Evolutionary conservation across 2,113 vertebrate genomes (phyloP).

Genomic region (Semicossyphus pulcher): DNA sequence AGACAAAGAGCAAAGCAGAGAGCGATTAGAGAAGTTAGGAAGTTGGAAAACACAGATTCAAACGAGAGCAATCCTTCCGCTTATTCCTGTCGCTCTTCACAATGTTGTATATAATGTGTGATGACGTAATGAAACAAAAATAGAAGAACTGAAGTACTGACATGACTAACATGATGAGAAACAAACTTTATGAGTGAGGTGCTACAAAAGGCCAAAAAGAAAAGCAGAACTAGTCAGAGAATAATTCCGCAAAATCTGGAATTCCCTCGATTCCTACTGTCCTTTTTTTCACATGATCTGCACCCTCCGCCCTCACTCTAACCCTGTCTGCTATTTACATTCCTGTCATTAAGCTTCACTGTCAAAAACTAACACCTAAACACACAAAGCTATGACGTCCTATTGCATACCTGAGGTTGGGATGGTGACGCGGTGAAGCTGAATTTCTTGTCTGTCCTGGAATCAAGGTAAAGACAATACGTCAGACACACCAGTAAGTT

Average conservation of each 20-base stretch:
- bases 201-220: not conserved
- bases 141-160: too few relatives aligned
- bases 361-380: not conserved
- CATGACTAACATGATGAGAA: too few relatives aligned
- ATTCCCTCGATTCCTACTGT: not conserved
- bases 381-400: not conserved
- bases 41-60: not conserved
- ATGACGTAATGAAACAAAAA: too few relatives aligned
- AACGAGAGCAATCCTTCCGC: not conserved
- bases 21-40: not conserved
- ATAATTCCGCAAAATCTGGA: not conserved
- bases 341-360: not conserved
- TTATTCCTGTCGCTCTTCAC: too few relatives aligned
- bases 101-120: not conserved
- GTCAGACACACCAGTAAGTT: not conserved
- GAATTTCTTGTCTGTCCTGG: slow-evolving; percentile 89
- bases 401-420: slow-evolving; percentile 91
- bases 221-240: slow-evolving; percentile 5
- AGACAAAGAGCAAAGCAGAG: not conserved
- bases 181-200: not conserved
- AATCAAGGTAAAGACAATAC: slow-evolving; percentile 30
- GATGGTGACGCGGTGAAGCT: slow-evolving; percentile 95
- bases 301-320: not conserved
- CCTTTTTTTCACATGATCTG: not conserved
- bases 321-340: not conserved